Base-by-base conservation (phyloP, 2,888 invertebrate species). In the Acronicta psi region DNA sequence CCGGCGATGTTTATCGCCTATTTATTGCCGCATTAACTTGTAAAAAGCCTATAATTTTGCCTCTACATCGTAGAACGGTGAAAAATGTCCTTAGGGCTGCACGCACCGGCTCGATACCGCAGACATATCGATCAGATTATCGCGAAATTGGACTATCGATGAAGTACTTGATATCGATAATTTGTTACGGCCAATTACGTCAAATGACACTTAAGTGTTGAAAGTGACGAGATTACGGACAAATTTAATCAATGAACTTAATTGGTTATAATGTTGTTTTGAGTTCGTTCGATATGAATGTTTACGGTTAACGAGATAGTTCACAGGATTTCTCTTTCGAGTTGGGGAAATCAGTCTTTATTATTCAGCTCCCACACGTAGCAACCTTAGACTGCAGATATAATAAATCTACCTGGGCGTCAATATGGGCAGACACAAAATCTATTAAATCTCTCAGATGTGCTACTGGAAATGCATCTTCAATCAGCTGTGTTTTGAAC, bases 41-140 rank as follows among this genome's bases (percentile, higher is more conserved):
- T 88, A 90, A 90, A 89, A 91, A 87, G 88, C 86, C 89, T 87
- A 90, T 90, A 90, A 92, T 91, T 90, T 91, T 76, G 74, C 76
- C 72, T 79, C 78, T 79, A 80, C 76, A 79, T 80, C 73, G 68
- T 54, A 59, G 61, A 67, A 67, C 79, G 80, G 87, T 88, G 87
- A 88, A 91, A 91, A 91, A 91, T 86, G 80, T 85, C 91, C 89
- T 70, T 51, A 77, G 85, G 89, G 88, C 85, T 74, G 56, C 74
- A 75, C 77, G 75, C 80, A 79, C 79, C 61, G 50, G 59, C 66
- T 59, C 63, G 47, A 34, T 60, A 68, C 55, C 62, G 41, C 44
- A 61, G 64, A 71, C 62, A 62, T 75, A 78, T 80, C 77, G 74
- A 77, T 77, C 70, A 56, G 76, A 80, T 78, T 73, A 81, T 79